These are phyloP conservation scores for Prionchulus punctatus DNA, from an alignment of 2,888 invertebrate genomes.

Conservation along the genomic window DNA sequence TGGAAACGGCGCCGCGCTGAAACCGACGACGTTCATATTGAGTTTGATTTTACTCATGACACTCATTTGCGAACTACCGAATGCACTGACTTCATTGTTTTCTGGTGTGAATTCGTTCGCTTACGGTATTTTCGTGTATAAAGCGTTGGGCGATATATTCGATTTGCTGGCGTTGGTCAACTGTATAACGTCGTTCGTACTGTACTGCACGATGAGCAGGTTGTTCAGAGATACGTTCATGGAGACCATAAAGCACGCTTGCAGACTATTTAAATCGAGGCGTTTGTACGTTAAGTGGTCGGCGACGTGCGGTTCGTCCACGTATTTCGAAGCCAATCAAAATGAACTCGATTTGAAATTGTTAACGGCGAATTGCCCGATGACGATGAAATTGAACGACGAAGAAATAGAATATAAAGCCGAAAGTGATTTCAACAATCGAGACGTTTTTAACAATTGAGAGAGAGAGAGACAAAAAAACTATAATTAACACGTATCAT, in stretches of 20 bases:
- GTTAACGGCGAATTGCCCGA: too few species aligned
- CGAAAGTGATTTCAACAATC: too few species aligned
- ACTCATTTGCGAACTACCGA: background rate
- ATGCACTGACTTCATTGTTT: background rate
- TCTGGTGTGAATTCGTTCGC: background rate
- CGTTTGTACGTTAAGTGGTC: too few species aligned
- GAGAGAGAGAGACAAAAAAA: too few species aligned
- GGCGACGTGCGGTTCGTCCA: too few species aligned
- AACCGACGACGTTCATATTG: background rate
- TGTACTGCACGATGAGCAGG: background rate
- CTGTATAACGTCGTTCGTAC: background rate
- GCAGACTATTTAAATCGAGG: too few species aligned
- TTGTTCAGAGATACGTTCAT: background rate
- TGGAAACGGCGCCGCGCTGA: background rate
- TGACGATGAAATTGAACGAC: too few species aligned
- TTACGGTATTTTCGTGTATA: background rate
- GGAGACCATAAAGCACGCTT: background rate
- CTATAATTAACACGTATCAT: too few species aligned
- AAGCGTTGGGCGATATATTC: background rate
- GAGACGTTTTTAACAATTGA: too few species aligned
- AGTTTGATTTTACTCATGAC: background rate
- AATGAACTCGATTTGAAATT: too few species aligned
- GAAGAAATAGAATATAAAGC: too few species aligned
- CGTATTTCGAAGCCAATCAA: too few species aligned
- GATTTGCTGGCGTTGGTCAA: background rate